These are phyloP conservation scores for Athalia rosae DNA, from an alignment of 2,888 invertebrate species.

Conservation along the genomic window DNA sequence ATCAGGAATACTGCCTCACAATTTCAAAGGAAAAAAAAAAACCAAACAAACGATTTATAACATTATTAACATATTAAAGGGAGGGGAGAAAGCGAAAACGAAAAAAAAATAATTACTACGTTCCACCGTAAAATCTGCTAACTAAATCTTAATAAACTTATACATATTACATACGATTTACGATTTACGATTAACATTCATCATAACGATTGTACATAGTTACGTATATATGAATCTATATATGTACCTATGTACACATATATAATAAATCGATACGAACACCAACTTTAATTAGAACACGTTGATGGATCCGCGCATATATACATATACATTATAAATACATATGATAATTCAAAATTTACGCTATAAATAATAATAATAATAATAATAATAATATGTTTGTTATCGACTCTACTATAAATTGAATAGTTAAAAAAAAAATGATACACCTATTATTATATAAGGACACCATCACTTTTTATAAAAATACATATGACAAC, in stretches of 20 bases:
- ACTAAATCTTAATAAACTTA: no score
- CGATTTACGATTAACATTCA: no score
- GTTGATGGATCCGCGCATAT: no score
- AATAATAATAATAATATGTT: constrained; percentile 9
- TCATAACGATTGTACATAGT: no score
- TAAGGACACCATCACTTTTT: no score
- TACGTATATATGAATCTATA: constrained; percentile 14
- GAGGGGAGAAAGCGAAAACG: constrained; percentile 40
- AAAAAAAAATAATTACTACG: constrained; percentile 34
- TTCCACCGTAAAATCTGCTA: no score
- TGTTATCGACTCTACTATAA: constrained; percentile 17
- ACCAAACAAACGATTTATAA: background rate
- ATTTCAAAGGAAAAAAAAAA: background rate
- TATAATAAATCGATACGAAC: no score
- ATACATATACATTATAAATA: no score
- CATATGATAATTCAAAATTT: no score
- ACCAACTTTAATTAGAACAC: no score
- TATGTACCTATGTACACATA: background rate
- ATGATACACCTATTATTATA: background rate
- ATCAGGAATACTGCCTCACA: constrained; percentile 7
- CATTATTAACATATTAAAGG: constrained; percentile 46
- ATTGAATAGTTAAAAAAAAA: constrained; percentile 1
- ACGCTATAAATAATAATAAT: background rate
- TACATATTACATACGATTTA: no score
- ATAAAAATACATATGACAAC: no score